Percentiles rank a stretch among this genome's conserved stretches.
These are phyloP conservation scores for Sardinella longiceps DNA, from an alignment of 2,797 vertebrate species.

Conservation along the genomic window DNA sequence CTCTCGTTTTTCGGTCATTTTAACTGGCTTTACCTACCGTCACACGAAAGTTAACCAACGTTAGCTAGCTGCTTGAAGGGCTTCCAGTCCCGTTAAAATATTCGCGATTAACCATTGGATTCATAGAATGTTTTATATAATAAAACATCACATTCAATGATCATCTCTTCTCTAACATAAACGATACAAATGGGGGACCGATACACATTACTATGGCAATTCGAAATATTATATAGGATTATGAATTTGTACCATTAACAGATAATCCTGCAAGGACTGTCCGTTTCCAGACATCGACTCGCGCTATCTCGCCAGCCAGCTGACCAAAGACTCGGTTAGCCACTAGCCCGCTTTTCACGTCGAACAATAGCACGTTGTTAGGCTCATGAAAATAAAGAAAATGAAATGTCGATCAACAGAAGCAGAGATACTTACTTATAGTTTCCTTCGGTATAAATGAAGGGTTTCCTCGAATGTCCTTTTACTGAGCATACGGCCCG, in stretches of 20 bases:
- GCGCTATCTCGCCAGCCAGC: slow-evolving; percentile 7
- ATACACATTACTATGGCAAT: not conserved
- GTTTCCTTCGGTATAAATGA: slow-evolving; percentile 27
- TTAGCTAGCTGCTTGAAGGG: slow-evolving; percentile 1
- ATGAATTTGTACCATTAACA: not conserved
- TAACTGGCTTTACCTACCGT: not conserved
- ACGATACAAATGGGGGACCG: not conserved
- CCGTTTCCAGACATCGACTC: slow-evolving; percentile 12
- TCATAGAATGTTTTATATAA: not conserved
- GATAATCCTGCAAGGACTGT: not conserved
- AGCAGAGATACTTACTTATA: slow-evolving; percentile 42
- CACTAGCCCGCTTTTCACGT: slow-evolving; percentile 24
- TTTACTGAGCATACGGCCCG: slow-evolving; percentile 36
- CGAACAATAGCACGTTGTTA: slow-evolving; percentile 52
- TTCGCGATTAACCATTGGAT: not conserved
- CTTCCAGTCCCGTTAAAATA: not conserved
- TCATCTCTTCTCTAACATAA: not conserved
- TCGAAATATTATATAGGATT: not conserved
- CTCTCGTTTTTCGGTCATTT: not conserved
- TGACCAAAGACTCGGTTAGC: slow-evolving; percentile 11
- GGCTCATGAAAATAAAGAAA: not conserved
- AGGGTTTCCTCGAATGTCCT: not conserved
- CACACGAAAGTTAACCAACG: slow-evolving; percentile 1
- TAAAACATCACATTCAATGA: not conserved
- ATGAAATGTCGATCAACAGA: slow-evolving; percentile 24